Evolutionary conservation across 2,797 vertebrate species (phyloP).

Genomic region (Acomys russatus): DNA sequence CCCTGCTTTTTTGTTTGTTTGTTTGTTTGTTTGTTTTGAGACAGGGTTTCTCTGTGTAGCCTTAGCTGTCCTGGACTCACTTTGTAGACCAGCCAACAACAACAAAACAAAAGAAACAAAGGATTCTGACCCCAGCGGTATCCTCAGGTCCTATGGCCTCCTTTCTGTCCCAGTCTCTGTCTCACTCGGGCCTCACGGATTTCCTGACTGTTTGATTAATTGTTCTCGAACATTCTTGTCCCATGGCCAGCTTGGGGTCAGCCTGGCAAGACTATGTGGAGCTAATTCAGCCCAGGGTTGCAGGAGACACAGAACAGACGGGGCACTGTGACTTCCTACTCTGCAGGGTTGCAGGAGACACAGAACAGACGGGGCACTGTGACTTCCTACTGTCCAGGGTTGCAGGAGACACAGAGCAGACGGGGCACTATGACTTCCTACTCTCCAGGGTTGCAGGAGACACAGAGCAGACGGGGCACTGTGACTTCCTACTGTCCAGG

Average conservation of each 20-base stretch:
- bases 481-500: background rate
- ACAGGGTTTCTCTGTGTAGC: too few species aligned
- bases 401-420: background rate
- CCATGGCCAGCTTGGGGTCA: background rate
- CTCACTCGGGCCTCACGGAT: background rate
- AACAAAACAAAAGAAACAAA: background rate
- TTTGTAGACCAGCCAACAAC: background rate
- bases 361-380: too few species aligned
- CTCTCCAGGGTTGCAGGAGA: background rate
- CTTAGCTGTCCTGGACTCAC: too few species aligned
- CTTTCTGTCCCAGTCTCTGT: background rate
- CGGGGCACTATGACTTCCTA: background rate
- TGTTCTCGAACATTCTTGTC: background rate
- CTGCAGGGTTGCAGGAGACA: too few species aligned
- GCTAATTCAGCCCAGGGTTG: background rate
- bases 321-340: background rate
- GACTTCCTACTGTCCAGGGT: too few species aligned
- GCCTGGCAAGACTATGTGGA: background rate
- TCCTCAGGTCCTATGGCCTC: background rate
- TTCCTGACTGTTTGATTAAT: background rate
- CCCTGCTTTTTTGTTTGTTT: too few species aligned
- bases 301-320: background rate
- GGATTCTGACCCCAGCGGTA: background rate
- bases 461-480: background rate
- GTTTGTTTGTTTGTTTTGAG: too few species aligned